Conservation (phyloP, 2,888 invertebrate species). For the Ferdinandea cuprea region DNA sequence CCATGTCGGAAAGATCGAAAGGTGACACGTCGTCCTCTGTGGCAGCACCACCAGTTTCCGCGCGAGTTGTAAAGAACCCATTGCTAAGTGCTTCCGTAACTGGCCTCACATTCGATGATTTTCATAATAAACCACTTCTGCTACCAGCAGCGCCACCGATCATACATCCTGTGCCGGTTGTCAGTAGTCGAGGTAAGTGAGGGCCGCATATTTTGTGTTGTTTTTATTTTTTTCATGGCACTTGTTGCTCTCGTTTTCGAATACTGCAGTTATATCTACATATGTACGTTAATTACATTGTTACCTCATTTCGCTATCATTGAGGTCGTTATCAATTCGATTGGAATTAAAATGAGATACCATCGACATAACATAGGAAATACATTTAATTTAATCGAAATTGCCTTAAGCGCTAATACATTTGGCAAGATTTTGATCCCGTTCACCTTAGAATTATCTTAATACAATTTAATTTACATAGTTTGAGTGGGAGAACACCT, state of each 20-base stretch:
- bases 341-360: background rate
- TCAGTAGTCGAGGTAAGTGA: constrained; percentile 62
- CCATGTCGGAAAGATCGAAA: constrained; percentile 82
- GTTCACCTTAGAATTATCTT: constrained; percentile 21
- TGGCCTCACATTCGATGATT: constrained; percentile 89
- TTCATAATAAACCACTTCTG: constrained; percentile 88
- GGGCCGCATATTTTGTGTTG: background rate
- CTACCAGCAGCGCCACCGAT: constrained; percentile 86
- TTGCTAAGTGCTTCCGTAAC: constrained; percentile 89
- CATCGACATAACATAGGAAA: background rate
- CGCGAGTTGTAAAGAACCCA: constrained; percentile 86
- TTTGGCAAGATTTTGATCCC: constrained; percentile 38
- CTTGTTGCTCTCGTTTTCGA: constrained; percentile 44
- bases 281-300: background rate
- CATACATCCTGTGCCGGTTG: constrained; percentile 76
- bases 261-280: background rate
- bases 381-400: background rate
- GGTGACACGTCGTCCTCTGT: constrained; percentile 82
- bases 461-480: constrained; percentile 14
- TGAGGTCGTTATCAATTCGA: constrained; percentile 12
- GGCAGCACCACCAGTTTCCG: constrained; percentile 75
- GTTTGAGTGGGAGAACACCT: background rate
- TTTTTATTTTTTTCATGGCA: constrained; percentile 34
- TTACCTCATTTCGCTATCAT: constrained; percentile 21
- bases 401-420: constrained; percentile 19